Evolutionary conservation across 2,113 vertebrate genomes (phyloP), one percentile per base, ranked within the genome.

Genomic region (Poeciliopsis prolifica): DNA sequence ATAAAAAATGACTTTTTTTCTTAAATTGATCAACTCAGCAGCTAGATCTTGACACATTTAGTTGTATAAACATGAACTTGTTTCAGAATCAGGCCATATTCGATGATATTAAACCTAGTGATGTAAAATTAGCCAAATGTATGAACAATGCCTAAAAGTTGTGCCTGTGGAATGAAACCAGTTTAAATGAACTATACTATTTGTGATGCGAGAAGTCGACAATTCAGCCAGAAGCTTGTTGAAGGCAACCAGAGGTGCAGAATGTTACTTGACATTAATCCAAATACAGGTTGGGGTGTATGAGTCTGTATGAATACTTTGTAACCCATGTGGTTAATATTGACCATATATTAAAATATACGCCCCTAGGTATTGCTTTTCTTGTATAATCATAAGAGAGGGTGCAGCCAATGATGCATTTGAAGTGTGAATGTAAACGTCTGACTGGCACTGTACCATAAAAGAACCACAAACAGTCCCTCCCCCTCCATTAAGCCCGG

Each of bases 401-500:
- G 24, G 10, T n/a, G 24, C 2, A n/a, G n/a, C 24, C 51, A 58
- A 3, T 11, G 51, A 24, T n/a, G 51, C 10, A 58, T 48, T 48
- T 48, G 5, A 17, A 17, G 5, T 48, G 44, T 19, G 13, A 15
- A 42, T 42, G 44, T 48, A 48, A 19, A 48, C 4, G 2, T 24
- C 51, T 58, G 22, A 24, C 3, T 58, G 51, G 51, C 22, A 58
- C 51, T 24, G 22, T 54, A 19, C 48, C 48, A 67, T 68, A 74
- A 79, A 64, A 80, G 71, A 78, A 69, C 37, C 71, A 77, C 14
- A 5, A 71, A 71, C 44, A 81, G 83, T 77, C 76, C 87, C 80
- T 9, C 86, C 88, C 86, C 76, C 67, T 77, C 42, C 7, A 37
- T 83, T 78, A 77, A 80, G 79, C 78, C 80, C 44, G 17, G 44